phyloP scores from a whole-genome alignment of 2,797 vertebrate genomes.

The Micrastur ruficollis region DNA sequence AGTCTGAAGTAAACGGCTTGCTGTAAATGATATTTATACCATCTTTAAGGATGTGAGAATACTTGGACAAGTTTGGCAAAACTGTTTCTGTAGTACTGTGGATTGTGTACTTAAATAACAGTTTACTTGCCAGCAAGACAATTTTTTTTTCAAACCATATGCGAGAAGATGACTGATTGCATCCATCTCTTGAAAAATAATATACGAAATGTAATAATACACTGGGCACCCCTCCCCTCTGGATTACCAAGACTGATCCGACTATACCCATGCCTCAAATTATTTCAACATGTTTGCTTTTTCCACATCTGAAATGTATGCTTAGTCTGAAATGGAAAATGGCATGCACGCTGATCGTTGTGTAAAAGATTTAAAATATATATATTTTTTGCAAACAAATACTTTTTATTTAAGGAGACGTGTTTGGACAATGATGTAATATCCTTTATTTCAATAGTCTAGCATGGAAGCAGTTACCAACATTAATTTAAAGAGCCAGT shows the following conservation, averaged over 20 bases:
- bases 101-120: slow-evolving; percentile 84
- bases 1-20: slow-evolving; percentile 78
- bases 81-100: slow-evolving; percentile 80
- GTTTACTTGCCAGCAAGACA: slow-evolving; percentile 76
- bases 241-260: slow-evolving; percentile 79
- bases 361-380: slow-evolving; percentile 69
- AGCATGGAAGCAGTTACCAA: slow-evolving; percentile 77
- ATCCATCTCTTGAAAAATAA: slow-evolving; percentile 77
- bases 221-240: slow-evolving; percentile 77
- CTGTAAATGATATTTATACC: slow-evolving; percentile 86
- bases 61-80: slow-evolving; percentile 84
- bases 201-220: slow-evolving; percentile 78
- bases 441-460: slow-evolving; percentile 74
- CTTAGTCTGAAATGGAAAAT: slow-evolving; percentile 80
- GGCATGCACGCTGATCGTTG: slow-evolving; percentile 78
- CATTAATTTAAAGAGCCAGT: slow-evolving; percentile 77
- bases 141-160: slow-evolving; percentile 73
- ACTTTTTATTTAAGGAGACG: slow-evolving; percentile 75
- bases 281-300: slow-evolving; percentile 82
- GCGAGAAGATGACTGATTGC: slow-evolving; percentile 72
- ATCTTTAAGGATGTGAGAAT: slow-evolving; percentile 82
- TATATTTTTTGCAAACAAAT: slow-evolving; percentile 77
- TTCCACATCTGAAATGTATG: slow-evolving; percentile 82
- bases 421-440: slow-evolving; percentile 74
- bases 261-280: slow-evolving; percentile 80